Percentiles rank a stretch among this genome's conserved stretches.
These are phyloP conservation scores for Cheilosia pagana DNA, from an alignment of 2,888 invertebrate species.

Conservation along the genomic window DNA sequence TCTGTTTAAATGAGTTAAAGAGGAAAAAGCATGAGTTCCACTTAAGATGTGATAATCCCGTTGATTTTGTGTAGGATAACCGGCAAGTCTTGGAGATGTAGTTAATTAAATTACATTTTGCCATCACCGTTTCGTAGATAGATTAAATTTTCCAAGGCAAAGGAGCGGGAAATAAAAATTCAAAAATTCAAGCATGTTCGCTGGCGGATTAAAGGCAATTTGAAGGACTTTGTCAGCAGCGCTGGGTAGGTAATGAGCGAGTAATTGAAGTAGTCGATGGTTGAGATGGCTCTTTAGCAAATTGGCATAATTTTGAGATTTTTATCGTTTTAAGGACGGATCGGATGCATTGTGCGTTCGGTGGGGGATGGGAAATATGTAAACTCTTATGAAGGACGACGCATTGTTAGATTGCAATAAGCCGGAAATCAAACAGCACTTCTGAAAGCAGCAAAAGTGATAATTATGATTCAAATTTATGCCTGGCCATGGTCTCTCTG, in stretches of 20 bases:
- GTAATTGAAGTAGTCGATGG: background rate
- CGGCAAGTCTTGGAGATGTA: background rate
- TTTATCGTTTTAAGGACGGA: no score
- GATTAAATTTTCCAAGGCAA: background rate
- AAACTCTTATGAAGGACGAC: no score
- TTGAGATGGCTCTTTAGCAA: background rate
- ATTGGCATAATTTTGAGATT: no score
- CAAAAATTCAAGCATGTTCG: background rate
- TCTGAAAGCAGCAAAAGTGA: no score
- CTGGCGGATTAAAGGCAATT: background rate
- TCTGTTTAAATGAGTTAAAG: slow-evolving; percentile 3
- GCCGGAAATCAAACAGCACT: no score
- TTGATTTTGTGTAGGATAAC: background rate
- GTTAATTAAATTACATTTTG: slow-evolving; percentile 17
- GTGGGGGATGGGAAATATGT: no score
- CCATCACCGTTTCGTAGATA: background rate
- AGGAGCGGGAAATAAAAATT: background rate
- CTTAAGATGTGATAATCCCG: slow-evolving; percentile 7
- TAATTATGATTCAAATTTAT: no score
- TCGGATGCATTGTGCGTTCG: no score
- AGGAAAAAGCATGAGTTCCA: slow-evolving; percentile 5
- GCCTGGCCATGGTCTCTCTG: no score
- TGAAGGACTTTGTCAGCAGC: background rate
- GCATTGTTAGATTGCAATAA: no score
- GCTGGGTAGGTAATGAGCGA: background rate